Percentiles rank a stretch among this genome's conserved stretches.
Conservation (phyloP, 2,113 vertebrate species). For the Carlito syrichta region DNA sequence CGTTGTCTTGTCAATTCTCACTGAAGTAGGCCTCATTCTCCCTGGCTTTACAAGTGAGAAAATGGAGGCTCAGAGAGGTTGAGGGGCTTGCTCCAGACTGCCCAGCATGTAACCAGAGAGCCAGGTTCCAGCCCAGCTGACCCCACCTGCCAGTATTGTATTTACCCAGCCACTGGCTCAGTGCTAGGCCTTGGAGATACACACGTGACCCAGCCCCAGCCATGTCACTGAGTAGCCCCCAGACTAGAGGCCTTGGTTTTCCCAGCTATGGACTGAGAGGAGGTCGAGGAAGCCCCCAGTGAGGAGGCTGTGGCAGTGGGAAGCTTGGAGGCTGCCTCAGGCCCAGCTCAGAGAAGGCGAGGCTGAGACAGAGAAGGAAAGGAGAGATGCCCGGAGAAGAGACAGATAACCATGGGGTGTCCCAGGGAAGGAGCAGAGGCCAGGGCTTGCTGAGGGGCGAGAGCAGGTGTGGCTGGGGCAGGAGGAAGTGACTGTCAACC, state of each 20-base stretch:
- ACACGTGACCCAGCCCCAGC: neutral
- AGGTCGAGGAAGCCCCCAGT: neutral
- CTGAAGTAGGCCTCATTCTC: neutral
- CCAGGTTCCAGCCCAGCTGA: neutral
- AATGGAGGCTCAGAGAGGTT: neutral
- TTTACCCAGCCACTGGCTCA: neutral
- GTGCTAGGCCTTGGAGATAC: neutral
- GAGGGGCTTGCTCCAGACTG: neutral
- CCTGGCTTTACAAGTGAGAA: neutral
- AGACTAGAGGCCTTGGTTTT: neutral
- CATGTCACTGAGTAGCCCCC: neutral
- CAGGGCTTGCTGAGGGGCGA: neutral
- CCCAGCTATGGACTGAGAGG: neutral
- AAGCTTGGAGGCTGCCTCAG: neutral
- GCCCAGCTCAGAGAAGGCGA: neutral
- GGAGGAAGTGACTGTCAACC: neutral
- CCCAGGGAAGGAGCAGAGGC: neutral
- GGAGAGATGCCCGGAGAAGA: neutral
- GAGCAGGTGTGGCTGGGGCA: neutral
- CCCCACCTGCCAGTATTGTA: neutral
- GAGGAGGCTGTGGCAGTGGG: accelerated
- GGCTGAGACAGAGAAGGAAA: neutral
- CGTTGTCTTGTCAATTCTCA: neutral
- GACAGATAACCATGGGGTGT: accelerated
- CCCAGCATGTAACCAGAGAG: accelerated